Percentiles rank a stretch among this genome's conserved stretches.
Evolutionary conservation across 2,113 vertebrate species (phyloP).

Genomic region (Centropus unirufus): DNA sequence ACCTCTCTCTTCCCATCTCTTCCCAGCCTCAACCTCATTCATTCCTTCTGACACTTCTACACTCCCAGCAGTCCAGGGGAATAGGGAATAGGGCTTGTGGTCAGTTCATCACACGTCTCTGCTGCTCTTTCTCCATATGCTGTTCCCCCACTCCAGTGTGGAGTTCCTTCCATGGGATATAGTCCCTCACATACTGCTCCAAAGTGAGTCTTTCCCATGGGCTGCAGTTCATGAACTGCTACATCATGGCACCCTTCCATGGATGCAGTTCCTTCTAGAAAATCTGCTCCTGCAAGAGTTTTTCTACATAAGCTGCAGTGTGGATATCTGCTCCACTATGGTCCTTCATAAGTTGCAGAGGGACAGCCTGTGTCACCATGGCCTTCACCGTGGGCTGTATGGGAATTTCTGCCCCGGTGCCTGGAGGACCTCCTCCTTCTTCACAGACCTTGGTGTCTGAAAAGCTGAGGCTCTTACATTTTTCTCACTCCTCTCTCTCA

Average conservation of each 20-base stretch:
- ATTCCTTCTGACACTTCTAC: not conserved
- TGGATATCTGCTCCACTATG: not conserved
- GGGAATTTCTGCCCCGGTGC: not conserved
- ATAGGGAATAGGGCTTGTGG: not conserved
- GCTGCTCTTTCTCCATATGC: not conserved
- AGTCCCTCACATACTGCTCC: not conserved
- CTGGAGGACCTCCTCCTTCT: not conserved
- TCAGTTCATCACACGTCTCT: not conserved
- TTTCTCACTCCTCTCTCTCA: not conserved
- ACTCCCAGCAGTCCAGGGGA: not conserved
- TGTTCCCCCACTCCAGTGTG: not conserved
- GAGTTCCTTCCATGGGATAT: not conserved
- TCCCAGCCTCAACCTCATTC: not conserved
- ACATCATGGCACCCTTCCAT: not conserved
- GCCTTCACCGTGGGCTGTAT: not conserved
- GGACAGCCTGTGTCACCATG: no score
- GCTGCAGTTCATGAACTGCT: not conserved
- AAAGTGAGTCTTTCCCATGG: accelerated
- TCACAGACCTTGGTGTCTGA: not conserved
- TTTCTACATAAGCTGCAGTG: not conserved
- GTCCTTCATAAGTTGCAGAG: not conserved
- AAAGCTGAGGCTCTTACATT: not conserved
- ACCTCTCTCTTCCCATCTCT: not conserved
- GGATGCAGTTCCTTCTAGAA: not conserved
- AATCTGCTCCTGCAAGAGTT: not conserved